Base-by-base conservation (phyloP, 2,888 invertebrate genomes). In the Mimas tiliae region DNA sequence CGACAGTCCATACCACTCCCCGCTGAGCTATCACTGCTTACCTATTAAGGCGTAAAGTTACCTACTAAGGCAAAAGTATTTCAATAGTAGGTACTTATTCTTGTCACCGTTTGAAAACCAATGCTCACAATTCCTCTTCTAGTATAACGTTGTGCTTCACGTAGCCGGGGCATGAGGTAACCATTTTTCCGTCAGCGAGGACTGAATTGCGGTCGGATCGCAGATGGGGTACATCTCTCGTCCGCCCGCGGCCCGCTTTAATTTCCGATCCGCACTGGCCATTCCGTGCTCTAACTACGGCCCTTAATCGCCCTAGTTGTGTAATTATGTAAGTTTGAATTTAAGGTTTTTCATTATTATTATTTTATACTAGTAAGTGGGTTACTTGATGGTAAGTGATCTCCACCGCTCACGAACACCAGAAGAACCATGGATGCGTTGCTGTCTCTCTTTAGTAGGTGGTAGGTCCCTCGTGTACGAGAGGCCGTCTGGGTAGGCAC, bases 231-330 rank as follows among this genome's bases (percentile, higher is more conserved):
- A 78, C 82, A 78, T 81, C 73, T 72, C 62, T 58, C 71, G 73
- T 74, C 75, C 76, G 74, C 66, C 70, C 69, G 74, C 72, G 72
- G 73, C 76, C 77, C 77, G 80, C 64, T 80, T 84, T 84, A 82
- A 84, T 84, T 83, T 84, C 83, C 84, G 81, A 79, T 77, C 69
- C 70, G 74, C 75, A 73, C 76, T 77, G 19, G 79, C 77, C 75
- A 81, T 82, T 83, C 78, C 72, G 72, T 73, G 77, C 65, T 58
- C 8, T 53, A 64, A 47, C 58, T 48, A 47, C 47, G 12, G n/a
- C 16, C 42, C 12, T 33, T 33, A 33, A 12, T 12, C 19, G 4
- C 33, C 19, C 45, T 33, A 2, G 47, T 16, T 16, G 12, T n/a
- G 2, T 33, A 34, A 55, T 38, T 34, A 11, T 16, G 48, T 42